A percentile compares a stretch with the other conserved stretches of the same genome.
phyloP scores from a whole-genome alignment of 2,888 invertebrate genomes.

The Lumbricus terrestris region DNA sequence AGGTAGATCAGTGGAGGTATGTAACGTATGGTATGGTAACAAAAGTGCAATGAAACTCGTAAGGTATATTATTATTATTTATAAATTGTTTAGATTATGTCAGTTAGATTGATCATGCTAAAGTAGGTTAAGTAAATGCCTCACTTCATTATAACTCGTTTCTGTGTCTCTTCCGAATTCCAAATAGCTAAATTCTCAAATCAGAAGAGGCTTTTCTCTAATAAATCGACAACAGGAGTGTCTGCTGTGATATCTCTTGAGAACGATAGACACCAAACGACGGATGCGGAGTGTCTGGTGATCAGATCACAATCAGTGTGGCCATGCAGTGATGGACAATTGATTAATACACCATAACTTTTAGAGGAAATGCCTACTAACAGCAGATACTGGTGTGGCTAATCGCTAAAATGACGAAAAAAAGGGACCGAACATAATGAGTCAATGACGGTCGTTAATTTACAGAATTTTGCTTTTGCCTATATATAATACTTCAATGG shows the following conservation, averaged over 20 bases:
- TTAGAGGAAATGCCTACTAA: neutral
- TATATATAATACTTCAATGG: too few relatives aligned
- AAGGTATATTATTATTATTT: too few relatives aligned
- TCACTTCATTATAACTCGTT: too few relatives aligned
- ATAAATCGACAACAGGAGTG: neutral
- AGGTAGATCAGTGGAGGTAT: too few relatives aligned
- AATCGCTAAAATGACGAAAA: neutral
- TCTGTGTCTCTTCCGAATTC: neutral
- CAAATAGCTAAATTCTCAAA: neutral
- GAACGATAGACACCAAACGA: neutral
- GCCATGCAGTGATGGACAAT: neutral
- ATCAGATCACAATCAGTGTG: neutral
- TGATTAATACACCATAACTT: neutral
- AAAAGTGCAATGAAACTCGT: too few relatives aligned
- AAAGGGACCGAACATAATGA: neutral
- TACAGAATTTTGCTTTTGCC: too few relatives aligned
- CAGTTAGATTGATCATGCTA: too few relatives aligned
- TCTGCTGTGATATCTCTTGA: neutral
- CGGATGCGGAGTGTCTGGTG: neutral
- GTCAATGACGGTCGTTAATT: too few relatives aligned
- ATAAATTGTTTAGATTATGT: too few relatives aligned
- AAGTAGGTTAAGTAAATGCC: too few relatives aligned
- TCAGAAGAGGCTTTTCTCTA: neutral
- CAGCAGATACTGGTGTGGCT: neutral
- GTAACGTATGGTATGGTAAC: too few relatives aligned